A percentile compares a stretch with the other conserved stretches of the same genome.
Evolutionary conservation across 2,797 vertebrate genomes (phyloP).

Genomic region (Pangasius sanitwongsei): DNA sequence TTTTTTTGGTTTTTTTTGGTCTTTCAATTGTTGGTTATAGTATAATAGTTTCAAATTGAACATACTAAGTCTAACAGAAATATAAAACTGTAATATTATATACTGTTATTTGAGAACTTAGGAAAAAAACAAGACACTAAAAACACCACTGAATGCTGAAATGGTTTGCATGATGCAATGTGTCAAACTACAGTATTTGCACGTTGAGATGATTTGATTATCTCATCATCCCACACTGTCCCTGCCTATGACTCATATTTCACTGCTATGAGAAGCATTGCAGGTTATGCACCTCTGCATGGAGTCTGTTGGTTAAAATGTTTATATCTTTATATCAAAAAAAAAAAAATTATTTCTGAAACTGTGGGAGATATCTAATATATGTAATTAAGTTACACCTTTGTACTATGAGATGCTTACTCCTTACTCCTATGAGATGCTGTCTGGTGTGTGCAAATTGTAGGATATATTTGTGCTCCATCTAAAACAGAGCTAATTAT

Average conservation of each 20-base stretch:
- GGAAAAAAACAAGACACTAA: background rate
- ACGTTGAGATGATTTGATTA: background rate
- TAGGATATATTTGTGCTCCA: background rate
- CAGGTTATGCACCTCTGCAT: background rate
- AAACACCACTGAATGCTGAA: background rate
- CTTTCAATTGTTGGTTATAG: background rate
- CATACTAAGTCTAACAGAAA: background rate
- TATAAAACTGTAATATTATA: background rate
- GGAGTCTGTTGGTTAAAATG: background rate
- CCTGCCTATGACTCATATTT: background rate
- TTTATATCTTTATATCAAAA: background rate
- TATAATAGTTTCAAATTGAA: background rate
- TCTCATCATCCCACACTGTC: background rate
- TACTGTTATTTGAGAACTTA: background rate
- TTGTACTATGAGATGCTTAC: background rate
- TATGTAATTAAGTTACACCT: constrained; percentile 27
- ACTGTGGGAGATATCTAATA: constrained; percentile 11
- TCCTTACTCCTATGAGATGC: background rate
- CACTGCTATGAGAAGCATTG: background rate
- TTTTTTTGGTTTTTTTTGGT: background rate
- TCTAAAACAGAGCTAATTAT: background rate
- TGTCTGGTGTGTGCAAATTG: constrained; percentile 14
- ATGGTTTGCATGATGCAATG: background rate
- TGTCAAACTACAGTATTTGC: background rate
- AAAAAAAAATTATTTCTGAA: constrained; percentile 16